Evolutionary conservation across 2,113 vertebrate genomes (phyloP), one percentile per base, ranked within the genome.

Genomic region (Ovis aries): DNA sequence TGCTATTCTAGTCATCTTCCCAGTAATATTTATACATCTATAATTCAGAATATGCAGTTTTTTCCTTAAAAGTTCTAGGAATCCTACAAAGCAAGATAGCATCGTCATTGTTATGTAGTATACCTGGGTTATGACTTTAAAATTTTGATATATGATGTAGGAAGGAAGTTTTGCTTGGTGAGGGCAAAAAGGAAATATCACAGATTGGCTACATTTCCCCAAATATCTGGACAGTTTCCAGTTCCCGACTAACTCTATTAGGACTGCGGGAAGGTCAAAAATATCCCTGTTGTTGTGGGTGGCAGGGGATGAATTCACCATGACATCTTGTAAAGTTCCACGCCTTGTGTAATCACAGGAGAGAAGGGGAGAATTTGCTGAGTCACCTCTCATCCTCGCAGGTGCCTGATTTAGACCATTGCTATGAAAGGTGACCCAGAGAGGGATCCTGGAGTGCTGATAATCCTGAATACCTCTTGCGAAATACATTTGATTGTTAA

Each of bases 281-380:
- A 96, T 95, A 94, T 88, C 81, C 40, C 62, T 8, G 3, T 60
- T 95, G 71, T 84, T 96, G 96, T 81, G 59, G 78, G 77, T 97
- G 78, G 78, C 78, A 84, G 91, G 36, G 62, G 23, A 94, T 90
- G 71, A 80, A 96, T 94, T 33, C 62, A 31, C 93, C n/a, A 36
- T 87, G 97, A 97, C 57, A 90, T 89, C 89, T 81, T 97, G 86
- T 96, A 93, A 98, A 95, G 88, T 97, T 96, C 91, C 78, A 80
- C 29, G 33, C 92, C 60, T 96, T 90, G 62, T 85, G 86, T 94
- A 93, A 97, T 98, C 88, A 59, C 88, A 88, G 64, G 78, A 71
- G 40, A 55, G 82, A 67, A 96, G 48, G 81, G 48, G 57, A 74
- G 52, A 81, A 90, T 91, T 90, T 97, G 96, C 93, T 97, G 97